Conservation (phyloP, 2,113 vertebrate genomes). For the Ptychochromis oligacanthus region DNA sequence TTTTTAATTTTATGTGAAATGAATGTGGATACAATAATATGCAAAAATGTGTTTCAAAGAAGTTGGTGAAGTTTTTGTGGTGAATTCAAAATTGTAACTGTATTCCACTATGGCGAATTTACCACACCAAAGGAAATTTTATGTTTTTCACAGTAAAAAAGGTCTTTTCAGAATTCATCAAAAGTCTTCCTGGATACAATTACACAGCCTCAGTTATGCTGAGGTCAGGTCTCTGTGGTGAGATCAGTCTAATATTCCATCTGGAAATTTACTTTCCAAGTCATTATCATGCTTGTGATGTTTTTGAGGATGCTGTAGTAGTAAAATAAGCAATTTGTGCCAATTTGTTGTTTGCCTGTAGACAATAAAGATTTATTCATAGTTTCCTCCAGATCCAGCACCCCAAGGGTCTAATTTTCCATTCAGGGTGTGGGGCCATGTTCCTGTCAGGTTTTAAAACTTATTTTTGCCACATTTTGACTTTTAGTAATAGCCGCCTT, state of each 20-base stretch:
- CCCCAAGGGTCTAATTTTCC: background rate
- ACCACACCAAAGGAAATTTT: background rate
- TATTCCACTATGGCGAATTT: background rate
- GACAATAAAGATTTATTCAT: background rate
- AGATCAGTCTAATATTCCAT: background rate
- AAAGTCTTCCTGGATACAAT: background rate
- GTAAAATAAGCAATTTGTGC: background rate
- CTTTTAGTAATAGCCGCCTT: background rate
- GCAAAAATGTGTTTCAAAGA: background rate
- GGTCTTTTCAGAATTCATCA: background rate
- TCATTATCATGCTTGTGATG: background rate
- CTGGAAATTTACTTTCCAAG: background rate
- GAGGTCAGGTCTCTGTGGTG: background rate
- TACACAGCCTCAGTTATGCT: slow-evolving; percentile 28
- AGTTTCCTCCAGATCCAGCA: background rate
- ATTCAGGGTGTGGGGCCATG: background rate
- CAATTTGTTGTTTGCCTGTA: background rate
- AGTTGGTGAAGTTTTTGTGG: background rate
- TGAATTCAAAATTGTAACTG: background rate
- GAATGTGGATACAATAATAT: background rate
- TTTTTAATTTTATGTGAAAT: too few species aligned
- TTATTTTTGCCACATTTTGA: background rate
- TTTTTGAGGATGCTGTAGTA: background rate
- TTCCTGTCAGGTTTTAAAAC: background rate
- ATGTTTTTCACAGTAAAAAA: background rate